Percentiles rank a stretch among this genome's conserved stretches.
These are phyloP conservation scores for Anoplophora glabripennis DNA, from an alignment of 1,140 invertebrate species.

Conservation along the genomic window DNA sequence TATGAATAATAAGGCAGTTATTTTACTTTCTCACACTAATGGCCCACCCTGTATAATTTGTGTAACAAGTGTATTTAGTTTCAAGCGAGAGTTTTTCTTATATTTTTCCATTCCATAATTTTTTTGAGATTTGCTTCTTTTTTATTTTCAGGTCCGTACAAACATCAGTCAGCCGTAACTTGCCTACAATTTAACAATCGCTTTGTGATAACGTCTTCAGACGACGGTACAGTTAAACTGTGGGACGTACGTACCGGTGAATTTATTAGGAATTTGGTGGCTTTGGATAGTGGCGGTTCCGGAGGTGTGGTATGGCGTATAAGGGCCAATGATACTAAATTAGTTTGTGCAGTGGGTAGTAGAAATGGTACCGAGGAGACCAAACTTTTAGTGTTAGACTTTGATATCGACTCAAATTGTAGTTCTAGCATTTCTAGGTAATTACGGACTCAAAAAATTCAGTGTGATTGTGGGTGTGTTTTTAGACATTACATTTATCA, in stretches of 20 bases:
- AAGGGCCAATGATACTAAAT: slow-evolving; percentile 90
- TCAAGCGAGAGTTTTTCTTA: neutral
- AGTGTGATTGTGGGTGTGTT: neutral
- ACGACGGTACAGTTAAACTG: slow-evolving; percentile 98
- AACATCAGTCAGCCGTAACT: slow-evolving; percentile 97
- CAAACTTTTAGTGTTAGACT: slow-evolving; percentile 95
- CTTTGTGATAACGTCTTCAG: slow-evolving; percentile 98
- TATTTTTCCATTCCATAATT: neutral
- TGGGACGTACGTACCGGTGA: slow-evolving; percentile 96
- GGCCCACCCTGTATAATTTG: no score
- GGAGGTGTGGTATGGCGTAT: slow-evolving; percentile 99
- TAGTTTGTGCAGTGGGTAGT: slow-evolving; percentile 97
- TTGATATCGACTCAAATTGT: slow-evolving; percentile 72
- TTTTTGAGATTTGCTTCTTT: neutral
- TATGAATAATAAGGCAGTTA: no score
- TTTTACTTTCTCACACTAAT: no score
- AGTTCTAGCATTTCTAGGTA: slow-evolving; percentile 8
- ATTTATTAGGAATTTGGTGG: slow-evolving; percentile 93
- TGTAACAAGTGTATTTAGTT: no score
- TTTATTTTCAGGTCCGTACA: slow-evolving; percentile 73
- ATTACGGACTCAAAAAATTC: slow-evolving; percentile 21
- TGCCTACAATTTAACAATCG: slow-evolving; percentile 96
- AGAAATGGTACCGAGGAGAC: slow-evolving; percentile 98
- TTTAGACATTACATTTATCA: neutral
- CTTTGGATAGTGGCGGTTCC: slow-evolving; percentile 89